Evolutionary conservation across 2,113 vertebrate species (phyloP), one percentile per base, ranked within the genome.

Genomic region (Plecturocebus donacophilus): DNA sequence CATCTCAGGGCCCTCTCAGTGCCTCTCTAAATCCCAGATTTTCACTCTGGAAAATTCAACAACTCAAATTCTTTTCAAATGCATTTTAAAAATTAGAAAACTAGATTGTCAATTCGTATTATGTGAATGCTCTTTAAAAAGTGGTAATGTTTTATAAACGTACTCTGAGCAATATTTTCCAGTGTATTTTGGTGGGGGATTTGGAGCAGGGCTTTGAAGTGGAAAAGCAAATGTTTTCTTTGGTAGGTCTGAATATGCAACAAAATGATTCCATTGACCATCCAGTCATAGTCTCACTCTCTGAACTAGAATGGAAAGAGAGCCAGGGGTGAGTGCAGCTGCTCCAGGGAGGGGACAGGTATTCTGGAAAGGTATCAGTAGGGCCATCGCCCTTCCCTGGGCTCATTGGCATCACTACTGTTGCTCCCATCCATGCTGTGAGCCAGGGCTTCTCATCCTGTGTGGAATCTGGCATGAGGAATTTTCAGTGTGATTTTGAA

Each of bases 281-380:
- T 17, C 81, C 9, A 3, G 17, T 16, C 40, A n/a, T 25, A 35
- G 52, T 2, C 61, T 80, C 27, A 12, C 49, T 56, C 17, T 35
- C 70, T 61, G 77, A 64, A 27, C 40, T 32, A 38, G 16, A 25
- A 11, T 30, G 66, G 40, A 17, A 45, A 17, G 66, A 76, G 79
- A 58, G 30, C 64, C 49, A 0, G 35, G 16, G 8, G 71, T 12
- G n/a, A 14, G 21, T 1, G 5, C 32, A 8, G 10, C 17, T 19
- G 47, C 16, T 32, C 83, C 4, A n/a, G 87, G 87, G 38, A 58
- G 2, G 1, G 54, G 21, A 23, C 6, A 23, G 76, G 64, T 8
- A 1, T 32, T 3, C 3, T 13, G 23, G 49, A n/a, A 23, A 4
- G 7, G 2, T 4, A 9, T 30, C 19, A 4, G 35, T 14, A 49